These are phyloP conservation scores for Enteromius unitaeniatus DNA, from an alignment of 2,797 vertebrate genomes.

Conservation along the genomic window DNA sequence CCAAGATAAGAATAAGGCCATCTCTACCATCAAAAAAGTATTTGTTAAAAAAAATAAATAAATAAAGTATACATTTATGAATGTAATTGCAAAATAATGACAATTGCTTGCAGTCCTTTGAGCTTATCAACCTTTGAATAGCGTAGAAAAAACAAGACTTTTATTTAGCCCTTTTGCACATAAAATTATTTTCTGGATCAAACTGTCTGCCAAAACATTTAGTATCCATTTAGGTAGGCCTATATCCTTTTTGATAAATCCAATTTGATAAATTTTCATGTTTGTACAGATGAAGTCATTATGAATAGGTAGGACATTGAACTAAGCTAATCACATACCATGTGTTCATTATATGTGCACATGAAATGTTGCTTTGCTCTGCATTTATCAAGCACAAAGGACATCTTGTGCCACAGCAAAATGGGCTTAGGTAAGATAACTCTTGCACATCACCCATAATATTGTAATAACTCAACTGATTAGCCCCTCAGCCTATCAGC, in stretches of 20 bases:
- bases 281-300: neutral
- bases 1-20: neutral
- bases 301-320: neutral
- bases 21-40: neutral
- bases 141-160: neutral
- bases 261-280: too few relatives aligned
- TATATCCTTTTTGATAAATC: too few relatives aligned
- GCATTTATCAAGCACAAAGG: neutral
- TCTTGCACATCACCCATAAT: neutral
- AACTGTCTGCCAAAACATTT: neutral
- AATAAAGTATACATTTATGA: neutral
- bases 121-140: neutral
- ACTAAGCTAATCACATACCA: neutral
- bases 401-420: neutral
- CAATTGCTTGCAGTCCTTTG: neutral
- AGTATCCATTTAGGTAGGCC: neutral
- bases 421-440: slow-evolving; percentile 1
- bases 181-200: neutral
- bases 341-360: neutral
- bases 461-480: slow-evolving; percentile 22
- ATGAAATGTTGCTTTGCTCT: neutral
- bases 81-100: neutral
- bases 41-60: neutral
- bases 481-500: slow-evolving; percentile 9
- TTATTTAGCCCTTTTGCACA: neutral